Base-by-base conservation (phyloP, 1,140 invertebrate species). In the Eriosoma lanigerum region DNA sequence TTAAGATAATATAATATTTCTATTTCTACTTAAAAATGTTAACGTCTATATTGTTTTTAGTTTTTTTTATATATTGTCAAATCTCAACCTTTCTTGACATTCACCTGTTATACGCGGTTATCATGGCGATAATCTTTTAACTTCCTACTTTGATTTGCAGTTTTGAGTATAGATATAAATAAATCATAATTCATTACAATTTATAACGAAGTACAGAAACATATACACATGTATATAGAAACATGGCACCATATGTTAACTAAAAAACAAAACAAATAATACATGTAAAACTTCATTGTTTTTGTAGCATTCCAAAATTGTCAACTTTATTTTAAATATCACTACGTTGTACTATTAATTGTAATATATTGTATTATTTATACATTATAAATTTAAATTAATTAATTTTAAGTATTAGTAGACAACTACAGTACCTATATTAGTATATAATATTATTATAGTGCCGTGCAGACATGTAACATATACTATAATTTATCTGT, bases 21-120 rank as follows among this genome's bases (percentile, higher is more conserved):
- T 38, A 4, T 38, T 8, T 38, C 32, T n/a, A n/a, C n/a, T n/a
- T n/a, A n/a, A n/a, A n/a, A 38, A 4, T 38, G 32, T 38, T 4
- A 38, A 38, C 8, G 8, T 38, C 32, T 38, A 38, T 38, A 38
- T 38, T 38, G 32, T 38, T 38, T 38, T 38, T 50, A 50, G 24
- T 70, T 29, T 29, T 17, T 19, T n/a, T n/a, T n/a, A n/a, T n/a
- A n/a, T n/a, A 26, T n/a, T 68, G 9, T 38, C 12, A 24, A 24
- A 68, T 68, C 68, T 26, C 24, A 50, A 70, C 68, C 68, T 70
- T 70, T 50, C 15, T 29, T 70, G 68, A 50, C 46, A 70, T 70
- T 70, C 68, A 70, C 68, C 44, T 70, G 17, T 70, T n/a, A 50
- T 8, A 38, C 17, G 12, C 21, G 24, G 21, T 26, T 70, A 70